A percentile compares a stretch with the other conserved stretches of the same genome.
Evolutionary conservation across 2,888 invertebrate genomes (phyloP).

Genomic region (Thumatha senex): DNA sequence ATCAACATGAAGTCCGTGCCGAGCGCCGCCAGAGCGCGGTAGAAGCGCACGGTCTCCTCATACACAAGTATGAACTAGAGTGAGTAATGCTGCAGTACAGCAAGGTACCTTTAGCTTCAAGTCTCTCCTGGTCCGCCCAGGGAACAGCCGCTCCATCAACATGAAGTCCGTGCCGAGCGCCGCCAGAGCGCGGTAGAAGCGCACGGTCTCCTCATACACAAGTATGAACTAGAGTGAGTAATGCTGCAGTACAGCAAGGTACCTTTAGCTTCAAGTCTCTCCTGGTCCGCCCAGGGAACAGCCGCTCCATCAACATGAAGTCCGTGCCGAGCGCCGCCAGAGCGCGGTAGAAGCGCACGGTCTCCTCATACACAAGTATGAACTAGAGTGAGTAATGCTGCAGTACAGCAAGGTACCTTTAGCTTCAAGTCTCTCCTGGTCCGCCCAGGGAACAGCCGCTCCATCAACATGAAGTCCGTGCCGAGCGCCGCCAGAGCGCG

Average conservation of each 20-base stretch:
- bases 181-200: constrained; percentile 95
- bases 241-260: not conserved
- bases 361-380: constrained; percentile 77
- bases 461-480: constrained; percentile 96
- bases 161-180: constrained; percentile 97
- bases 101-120: constrained; percentile 84
- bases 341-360: constrained; percentile 94
- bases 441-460: constrained; percentile 90
- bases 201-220: constrained; percentile 86
- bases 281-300: constrained; percentile 91
- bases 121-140: constrained; percentile 90
- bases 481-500: constrained; percentile 94
- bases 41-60: not conserved
- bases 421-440: constrained; percentile 92
- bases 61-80: no score
- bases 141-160: constrained; percentile 92
- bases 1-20: not conserved
- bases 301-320: constrained; percentile 93
- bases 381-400: no score
- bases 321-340: constrained; percentile 96
- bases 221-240: no score
- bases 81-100: no score
- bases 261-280: constrained; percentile 89
- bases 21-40: not conserved
- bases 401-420: constrained; percentile 14